These are phyloP conservation scores for Sinodicranocentrus sp. DNA, from an alignment of 2,888 invertebrate genomes.

Conservation along the genomic window DNA sequence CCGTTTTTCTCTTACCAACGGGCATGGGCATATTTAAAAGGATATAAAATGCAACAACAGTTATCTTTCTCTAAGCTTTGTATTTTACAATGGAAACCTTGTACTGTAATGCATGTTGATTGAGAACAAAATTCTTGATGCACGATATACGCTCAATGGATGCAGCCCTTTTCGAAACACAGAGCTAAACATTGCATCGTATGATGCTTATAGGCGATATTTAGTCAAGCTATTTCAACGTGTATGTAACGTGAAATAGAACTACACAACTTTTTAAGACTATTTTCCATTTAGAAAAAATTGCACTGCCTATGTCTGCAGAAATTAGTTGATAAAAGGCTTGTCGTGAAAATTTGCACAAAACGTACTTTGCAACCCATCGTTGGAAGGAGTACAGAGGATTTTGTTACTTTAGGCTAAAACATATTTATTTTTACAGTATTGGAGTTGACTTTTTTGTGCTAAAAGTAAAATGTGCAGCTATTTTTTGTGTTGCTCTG, in stretches of 20 bases:
- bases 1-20: neutral
- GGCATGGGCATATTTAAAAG: neutral
- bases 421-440: too few relatives aligned
- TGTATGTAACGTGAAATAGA: constrained; percentile 54
- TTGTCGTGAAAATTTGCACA: neutral
- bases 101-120: constrained; percentile 49
- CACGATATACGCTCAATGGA: neutral
- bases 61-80: neutral
- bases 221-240: constrained; percentile 21
- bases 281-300: neutral
- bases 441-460: too few relatives aligned
- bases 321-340: constrained; percentile 9
- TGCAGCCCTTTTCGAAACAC: neutral
- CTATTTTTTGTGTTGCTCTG: too few relatives aligned
- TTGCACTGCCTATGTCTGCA: constrained; percentile 31
- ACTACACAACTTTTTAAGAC: neutral
- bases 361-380: neutral
- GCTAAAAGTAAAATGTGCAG: too few relatives aligned
- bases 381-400: neutral
- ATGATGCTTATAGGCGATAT: constrained; percentile 3
- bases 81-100: neutral
- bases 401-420: neutral
- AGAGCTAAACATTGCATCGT: neutral
- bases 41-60: constrained; percentile 3
- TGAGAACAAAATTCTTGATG: constrained; percentile 36